Evolutionary conservation across 2,113 vertebrate genomes (phyloP).

Genomic region (Cyanoderma ruficeps): DNA sequence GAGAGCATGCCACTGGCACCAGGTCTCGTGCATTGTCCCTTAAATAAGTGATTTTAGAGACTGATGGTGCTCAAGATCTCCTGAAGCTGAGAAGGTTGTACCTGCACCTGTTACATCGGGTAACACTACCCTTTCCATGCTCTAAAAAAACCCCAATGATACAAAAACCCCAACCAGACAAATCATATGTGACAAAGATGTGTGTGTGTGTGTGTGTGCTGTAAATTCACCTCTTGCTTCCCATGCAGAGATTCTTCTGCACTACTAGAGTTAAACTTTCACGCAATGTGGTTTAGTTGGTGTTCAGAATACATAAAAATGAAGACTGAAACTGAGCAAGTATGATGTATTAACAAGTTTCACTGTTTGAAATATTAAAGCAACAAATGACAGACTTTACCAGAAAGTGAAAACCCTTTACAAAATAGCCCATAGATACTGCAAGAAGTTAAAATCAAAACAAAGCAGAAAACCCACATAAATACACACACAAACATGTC

Average conservation of each 20-base stretch:
- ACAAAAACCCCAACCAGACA: fast-evolving
- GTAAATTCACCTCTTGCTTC: not conserved
- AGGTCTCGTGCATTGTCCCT: not conserved
- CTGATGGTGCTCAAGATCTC: not conserved
- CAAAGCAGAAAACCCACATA: not conserved
- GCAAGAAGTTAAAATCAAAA: not conserved
- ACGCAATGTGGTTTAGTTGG: not conserved
- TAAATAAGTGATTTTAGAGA: not conserved
- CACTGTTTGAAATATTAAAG: not conserved
- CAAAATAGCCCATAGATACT: not conserved
- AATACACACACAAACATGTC: not conserved
- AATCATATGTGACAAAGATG: not conserved
- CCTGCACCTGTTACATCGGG: not conserved
- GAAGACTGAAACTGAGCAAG: not conserved
- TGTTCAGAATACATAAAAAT: not conserved
- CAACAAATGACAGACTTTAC: not conserved
- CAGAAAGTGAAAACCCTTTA: not conserved
- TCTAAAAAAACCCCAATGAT: not conserved
- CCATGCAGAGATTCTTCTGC: not conserved
- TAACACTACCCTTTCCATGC: not conserved
- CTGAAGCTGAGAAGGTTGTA: not conserved
- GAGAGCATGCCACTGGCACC: not conserved
- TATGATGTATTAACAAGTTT: not conserved
- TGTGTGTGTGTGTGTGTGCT: fast-evolving
- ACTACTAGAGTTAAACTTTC: not conserved